These are phyloP conservation scores for Daboia siamensis DNA, from an alignment of 2,113 vertebrate genomes.

Conservation along the genomic window DNA sequence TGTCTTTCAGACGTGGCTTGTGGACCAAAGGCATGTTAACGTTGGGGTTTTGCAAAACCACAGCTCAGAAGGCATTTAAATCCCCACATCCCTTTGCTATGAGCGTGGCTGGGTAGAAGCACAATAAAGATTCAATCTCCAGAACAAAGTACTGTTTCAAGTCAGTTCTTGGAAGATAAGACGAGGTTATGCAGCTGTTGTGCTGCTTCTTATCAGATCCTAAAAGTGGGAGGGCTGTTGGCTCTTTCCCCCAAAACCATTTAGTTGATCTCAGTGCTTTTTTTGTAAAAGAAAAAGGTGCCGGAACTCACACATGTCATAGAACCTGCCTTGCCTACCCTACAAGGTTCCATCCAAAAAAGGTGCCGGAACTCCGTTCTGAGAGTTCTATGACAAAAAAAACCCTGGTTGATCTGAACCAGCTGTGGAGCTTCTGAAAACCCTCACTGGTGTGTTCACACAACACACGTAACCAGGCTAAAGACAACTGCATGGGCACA, in stretches of 20 bases:
- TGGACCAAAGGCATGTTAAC: neutral
- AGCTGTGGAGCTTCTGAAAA: neutral
- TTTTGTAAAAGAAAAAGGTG: too few relatives aligned
- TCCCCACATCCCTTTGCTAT: neutral
- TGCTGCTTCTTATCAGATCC: neutral
- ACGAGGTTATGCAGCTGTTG: neutral
- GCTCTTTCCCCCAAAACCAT: neutral
- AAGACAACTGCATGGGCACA: neutral
- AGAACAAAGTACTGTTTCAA: neutral
- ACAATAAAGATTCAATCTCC: neutral
- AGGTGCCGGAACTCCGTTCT: too few relatives aligned
- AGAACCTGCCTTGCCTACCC: too few relatives aligned
- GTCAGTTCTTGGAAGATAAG: neutral
- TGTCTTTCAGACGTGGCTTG: neutral
- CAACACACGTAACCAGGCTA: neutral
- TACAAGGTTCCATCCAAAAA: too few relatives aligned
- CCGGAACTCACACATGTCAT: too few relatives aligned
- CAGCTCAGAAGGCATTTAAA: neutral
- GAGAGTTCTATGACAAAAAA: too few relatives aligned
- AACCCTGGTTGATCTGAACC: too few relatives aligned
- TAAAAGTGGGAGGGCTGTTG: neutral
- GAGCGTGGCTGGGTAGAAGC: neutral
- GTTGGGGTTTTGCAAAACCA: neutral
- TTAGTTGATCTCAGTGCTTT: too few relatives aligned
- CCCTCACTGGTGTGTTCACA: neutral